Percentiles rank a stretch among this genome's conserved stretches.
phyloP scores from a whole-genome alignment of 1,140 invertebrate species.

The Rhopalosiphum maidis region DNA sequence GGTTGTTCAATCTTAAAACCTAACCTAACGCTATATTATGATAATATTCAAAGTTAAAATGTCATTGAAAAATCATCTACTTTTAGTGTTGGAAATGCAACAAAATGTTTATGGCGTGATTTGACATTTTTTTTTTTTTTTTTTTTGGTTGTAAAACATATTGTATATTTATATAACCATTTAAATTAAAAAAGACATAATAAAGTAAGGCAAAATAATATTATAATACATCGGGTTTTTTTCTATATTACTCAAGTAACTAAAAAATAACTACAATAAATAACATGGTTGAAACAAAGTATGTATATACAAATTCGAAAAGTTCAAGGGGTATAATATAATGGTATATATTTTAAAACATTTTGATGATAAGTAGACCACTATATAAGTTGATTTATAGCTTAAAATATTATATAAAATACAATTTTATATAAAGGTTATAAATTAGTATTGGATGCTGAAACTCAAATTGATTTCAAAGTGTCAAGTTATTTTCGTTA shows the following conservation, averaged over 20 bases:
- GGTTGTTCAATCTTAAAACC: neutral
- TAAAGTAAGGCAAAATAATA: no score
- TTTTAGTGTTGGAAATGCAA: neutral
- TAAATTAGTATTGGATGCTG: neutral
- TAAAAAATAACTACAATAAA: neutral
- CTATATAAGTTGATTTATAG: neutral
- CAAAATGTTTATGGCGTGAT: neutral
- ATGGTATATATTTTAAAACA: neutral
- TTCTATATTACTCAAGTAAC: neutral
- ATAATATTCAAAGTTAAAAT: no score
- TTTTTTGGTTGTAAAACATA: neutral
- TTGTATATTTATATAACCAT: no score
- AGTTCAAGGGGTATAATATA: neutral
- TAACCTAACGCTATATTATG: no score
- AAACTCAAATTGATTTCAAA: neutral
- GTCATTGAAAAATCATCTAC: neutral
- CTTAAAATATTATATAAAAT: neutral
- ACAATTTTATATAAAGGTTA: neutral
- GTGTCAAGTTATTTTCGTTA: conserved; percentile 12
- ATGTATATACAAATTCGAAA: neutral
- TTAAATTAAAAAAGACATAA: neutral
- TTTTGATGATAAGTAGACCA: neutral
- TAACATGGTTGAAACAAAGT: neutral
- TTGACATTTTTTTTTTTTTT: no score
- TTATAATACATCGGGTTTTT: neutral